phyloP scores from a whole-genome alignment of 2,797 vertebrate genomes.

The Betta splendens region DNA sequence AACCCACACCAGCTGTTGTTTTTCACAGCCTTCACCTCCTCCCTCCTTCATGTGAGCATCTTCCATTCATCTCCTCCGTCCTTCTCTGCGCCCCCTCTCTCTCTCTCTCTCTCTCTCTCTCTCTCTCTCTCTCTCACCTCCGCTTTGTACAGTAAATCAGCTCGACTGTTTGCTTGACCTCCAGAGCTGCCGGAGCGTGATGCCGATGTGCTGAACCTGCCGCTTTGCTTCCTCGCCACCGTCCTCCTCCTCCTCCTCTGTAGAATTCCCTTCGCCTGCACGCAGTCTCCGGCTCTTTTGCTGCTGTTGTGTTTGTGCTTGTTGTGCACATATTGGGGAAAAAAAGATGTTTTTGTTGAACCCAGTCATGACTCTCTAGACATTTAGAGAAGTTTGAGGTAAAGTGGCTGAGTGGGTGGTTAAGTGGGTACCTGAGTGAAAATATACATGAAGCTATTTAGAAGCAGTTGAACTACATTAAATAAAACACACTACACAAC shows the following conservation, averaged over 20 bases:
- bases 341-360: neutral
- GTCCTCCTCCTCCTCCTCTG: conserved; percentile 8
- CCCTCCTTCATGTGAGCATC: conserved; percentile 11
- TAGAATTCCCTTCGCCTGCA: conserved; percentile 15
- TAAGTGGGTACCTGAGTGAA: conserved; percentile 19
- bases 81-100: conserved; percentile 22
- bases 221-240: conserved; percentile 46
- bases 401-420: conserved; percentile 20
- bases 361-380: neutral
- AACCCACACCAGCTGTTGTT: conserved; percentile 28
- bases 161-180: conserved; percentile 67
- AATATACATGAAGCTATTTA: no score
- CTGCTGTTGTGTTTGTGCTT: conserved; percentile 5
- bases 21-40: conserved; percentile 9
- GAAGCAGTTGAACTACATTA: no score
- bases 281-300: conserved; percentile 17
- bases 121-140: conserved; percentile 34
- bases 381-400: conserved; percentile 11
- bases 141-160: conserved; percentile 63
- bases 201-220: conserved; percentile 66
- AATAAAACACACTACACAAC: no score
- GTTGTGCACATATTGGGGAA: neutral
- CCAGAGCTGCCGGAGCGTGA: conserved; percentile 62
- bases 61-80: conserved; percentile 17
- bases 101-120: conserved; percentile 12